phyloP scores from a whole-genome alignment of 2,888 invertebrate species.

The Deroplatys truncata region DNA sequence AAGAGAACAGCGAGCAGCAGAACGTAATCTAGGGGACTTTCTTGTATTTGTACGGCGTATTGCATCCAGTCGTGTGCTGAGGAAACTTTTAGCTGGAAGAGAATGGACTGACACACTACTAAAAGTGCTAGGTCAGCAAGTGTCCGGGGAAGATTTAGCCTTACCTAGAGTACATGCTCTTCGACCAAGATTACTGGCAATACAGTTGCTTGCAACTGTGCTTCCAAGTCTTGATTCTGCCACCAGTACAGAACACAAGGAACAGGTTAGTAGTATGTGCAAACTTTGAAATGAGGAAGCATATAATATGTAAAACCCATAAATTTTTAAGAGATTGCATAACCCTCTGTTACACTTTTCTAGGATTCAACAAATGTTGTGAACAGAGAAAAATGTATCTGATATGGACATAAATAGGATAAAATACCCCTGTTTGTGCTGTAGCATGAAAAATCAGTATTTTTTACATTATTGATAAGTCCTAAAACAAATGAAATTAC shows the following conservation, averaged over 20 bases:
- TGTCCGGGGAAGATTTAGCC: constrained; percentile 30
- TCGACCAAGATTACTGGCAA: constrained; percentile 50
- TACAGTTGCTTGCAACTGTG: constrained; percentile 52
- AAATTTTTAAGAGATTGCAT: too few species aligned
- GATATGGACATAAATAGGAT: too few species aligned
- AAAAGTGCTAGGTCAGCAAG: constrained; percentile 40
- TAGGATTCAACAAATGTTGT: too few species aligned
- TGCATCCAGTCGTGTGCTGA: constrained; percentile 46
- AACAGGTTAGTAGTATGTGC: constrained; percentile 38
- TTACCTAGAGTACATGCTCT: constrained; percentile 46
- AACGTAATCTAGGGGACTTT: constrained; percentile 51
- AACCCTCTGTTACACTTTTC: too few species aligned
- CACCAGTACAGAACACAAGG: constrained; percentile 43
- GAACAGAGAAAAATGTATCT: too few species aligned
- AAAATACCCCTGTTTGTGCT: too few species aligned
- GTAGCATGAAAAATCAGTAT: too few species aligned
- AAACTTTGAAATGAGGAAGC: not conserved
- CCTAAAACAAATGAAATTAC: too few species aligned
- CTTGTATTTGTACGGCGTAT: constrained; percentile 54
- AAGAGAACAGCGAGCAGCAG: constrained; percentile 37
- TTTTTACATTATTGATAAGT: too few species aligned
- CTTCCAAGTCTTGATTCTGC: constrained; percentile 44
- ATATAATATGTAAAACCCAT: too few species aligned
- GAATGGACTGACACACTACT: constrained; percentile 52
- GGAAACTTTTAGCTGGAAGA: constrained; percentile 46